phyloP scores from a whole-genome alignment of 2,888 invertebrate species.

The Miltochrista miniata region DNA sequence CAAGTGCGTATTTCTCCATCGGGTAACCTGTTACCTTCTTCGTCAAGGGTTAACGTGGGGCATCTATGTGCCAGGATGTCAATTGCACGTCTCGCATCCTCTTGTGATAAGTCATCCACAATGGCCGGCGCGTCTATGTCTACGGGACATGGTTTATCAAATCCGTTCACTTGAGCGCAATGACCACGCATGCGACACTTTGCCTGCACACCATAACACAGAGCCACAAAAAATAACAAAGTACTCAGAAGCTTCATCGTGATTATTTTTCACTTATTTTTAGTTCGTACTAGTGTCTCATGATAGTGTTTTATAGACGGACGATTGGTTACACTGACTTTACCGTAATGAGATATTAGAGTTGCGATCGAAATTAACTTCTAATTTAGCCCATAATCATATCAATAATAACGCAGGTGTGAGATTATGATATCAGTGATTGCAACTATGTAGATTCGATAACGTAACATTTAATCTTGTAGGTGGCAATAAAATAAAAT shows the following conservation, averaged over 20 bases:
- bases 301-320: conserved; percentile 9
- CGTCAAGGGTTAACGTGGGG: conserved; percentile 80
- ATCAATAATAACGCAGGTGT: conserved; percentile 69
- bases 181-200: conserved; percentile 62
- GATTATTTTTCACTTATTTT: conserved; percentile 10
- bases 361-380: conserved; percentile 30
- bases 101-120: conserved; percentile 50
- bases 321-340: conserved; percentile 10
- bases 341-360: conserved; percentile 31
- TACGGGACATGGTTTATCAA: conserved; percentile 53
- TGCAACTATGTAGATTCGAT: conserved; percentile 20
- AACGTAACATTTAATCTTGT: conserved; percentile 12
- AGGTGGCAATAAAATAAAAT: conserved; percentile 23
- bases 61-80: conserved; percentile 83
- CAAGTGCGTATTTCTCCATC: conserved; percentile 80
- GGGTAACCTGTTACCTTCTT: conserved; percentile 54
- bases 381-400: conserved; percentile 52
- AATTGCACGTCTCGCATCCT: conserved; percentile 56
- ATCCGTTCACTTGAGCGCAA: conserved; percentile 50
- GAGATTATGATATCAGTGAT: conserved; percentile 47
- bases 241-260: conserved; percentile 46
- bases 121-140: conserved; percentile 47
- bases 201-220: conserved; percentile 49
- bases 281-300: conserved; percentile 10
- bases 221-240: conserved; percentile 41